phyloP scores from a whole-genome alignment of 2,797 vertebrate species.

The Myotis findleyi region DNA sequence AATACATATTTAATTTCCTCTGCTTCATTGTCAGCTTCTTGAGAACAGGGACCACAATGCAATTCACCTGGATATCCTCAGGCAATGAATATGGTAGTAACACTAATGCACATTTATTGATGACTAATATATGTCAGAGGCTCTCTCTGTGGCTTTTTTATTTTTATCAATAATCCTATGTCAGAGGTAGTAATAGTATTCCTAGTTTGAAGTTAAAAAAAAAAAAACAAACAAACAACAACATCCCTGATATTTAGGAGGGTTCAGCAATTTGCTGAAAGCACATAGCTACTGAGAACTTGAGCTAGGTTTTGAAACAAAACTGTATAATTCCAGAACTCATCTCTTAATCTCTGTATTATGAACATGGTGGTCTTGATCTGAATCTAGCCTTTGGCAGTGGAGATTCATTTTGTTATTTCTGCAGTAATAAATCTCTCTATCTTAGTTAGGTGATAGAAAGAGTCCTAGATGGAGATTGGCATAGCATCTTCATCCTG shows the following conservation, averaged over 20 bases:
- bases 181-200: not conserved
- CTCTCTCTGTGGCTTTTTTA: not conserved
- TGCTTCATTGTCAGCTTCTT: not conserved
- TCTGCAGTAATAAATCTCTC: not conserved
- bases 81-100: not conserved
- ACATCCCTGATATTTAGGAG: not conserved
- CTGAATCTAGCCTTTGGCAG: not conserved
- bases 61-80: not conserved
- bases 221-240: not conserved
- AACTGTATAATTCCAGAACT: not conserved
- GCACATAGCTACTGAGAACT: not conserved
- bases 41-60: not conserved
- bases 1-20: conserved; percentile 28
- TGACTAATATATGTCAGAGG: not conserved
- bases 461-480: not conserved
- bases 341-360: not conserved
- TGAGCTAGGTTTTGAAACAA: not conserved
- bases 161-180: not conserved
- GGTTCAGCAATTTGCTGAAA: not conserved
- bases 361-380: not conserved
- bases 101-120: not conserved
- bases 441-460: not conserved
- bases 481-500: not conserved
- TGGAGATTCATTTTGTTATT: not conserved
- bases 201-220: not conserved